These are phyloP conservation scores for Clinocottus analis DNA, from an alignment of 2,113 vertebrate genomes.

Conservation along the genomic window DNA sequence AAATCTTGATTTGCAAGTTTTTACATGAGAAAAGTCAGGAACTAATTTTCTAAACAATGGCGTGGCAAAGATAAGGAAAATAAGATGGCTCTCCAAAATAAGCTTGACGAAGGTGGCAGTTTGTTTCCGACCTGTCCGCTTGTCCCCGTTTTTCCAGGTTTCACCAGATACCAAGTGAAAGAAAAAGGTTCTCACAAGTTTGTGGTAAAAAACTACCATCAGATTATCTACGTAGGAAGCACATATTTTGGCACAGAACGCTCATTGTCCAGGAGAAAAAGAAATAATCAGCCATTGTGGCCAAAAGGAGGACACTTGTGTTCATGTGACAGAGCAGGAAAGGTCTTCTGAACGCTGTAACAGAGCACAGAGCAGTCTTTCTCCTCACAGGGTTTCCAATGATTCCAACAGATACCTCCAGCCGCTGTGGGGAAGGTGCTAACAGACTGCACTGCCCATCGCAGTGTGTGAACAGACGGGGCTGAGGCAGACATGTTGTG, in stretches of 20 bases:
- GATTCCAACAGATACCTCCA: slow-evolving; percentile 31
- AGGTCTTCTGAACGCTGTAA: too few species aligned
- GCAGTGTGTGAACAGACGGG: background rate
- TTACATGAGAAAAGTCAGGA: too few species aligned
- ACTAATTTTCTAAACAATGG: too few species aligned
- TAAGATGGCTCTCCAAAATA: too few species aligned
- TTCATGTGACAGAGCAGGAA: background rate
- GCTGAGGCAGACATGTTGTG: background rate
- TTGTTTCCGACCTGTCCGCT: too few species aligned
- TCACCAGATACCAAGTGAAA: too few species aligned
- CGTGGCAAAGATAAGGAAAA: too few species aligned
- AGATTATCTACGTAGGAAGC: background rate
- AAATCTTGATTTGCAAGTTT: background rate
- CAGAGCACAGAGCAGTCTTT: background rate
- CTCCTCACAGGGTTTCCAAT: background rate
- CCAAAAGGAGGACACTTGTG: background rate
- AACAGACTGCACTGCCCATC: background rate
- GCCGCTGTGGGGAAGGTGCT: slow-evolving; percentile 23
- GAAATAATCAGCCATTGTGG: background rate
- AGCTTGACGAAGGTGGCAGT: too few species aligned
- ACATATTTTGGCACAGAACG: background rate
- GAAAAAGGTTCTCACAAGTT: too few species aligned
- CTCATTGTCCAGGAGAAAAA: background rate
- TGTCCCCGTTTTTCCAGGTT: too few species aligned
- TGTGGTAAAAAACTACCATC: too few species aligned